phyloP scores from a whole-genome alignment of 2,888 invertebrate species.

The Megalurothrips usitatus region DNA sequence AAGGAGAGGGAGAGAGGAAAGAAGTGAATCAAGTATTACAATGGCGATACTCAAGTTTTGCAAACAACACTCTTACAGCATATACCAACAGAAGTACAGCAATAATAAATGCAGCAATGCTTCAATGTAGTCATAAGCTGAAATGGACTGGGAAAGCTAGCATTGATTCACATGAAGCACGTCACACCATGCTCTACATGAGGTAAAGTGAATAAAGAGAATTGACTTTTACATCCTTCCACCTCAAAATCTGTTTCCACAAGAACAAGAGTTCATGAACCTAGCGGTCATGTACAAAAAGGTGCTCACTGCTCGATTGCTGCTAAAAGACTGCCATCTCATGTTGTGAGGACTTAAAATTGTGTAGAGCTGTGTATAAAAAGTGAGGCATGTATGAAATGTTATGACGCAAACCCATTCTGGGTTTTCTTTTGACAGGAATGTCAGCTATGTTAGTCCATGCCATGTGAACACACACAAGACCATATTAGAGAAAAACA shows the following conservation, averaged over 20 bases:
- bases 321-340: no score
- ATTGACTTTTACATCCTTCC: not conserved
- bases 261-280: not conserved
- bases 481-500: no score
- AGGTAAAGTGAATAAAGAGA: not conserved
- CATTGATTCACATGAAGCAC: constrained; percentile 9
- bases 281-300: no score
- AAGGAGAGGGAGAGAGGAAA: not conserved
- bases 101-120: constrained; percentile 17
- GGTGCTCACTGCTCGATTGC: no score
- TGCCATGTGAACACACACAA: no score
- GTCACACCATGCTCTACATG: constrained; percentile 24
- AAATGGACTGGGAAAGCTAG: constrained; percentile 5
- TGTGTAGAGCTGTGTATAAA: no score
- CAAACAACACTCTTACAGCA: constrained; percentile 26
- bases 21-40: constrained; percentile 2
- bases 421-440: no score
- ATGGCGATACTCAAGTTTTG: not conserved
- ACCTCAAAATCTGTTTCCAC: not conserved
- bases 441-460: no score
- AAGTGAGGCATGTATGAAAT: no score
- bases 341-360: no score
- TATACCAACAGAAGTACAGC: constrained; percentile 2
- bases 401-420: no score
- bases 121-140: not conserved